Percentiles rank a stretch among this genome's conserved stretches.
phyloP scores from a whole-genome alignment of 2,888 invertebrate genomes.

The Drosophila acutilabella region DNA sequence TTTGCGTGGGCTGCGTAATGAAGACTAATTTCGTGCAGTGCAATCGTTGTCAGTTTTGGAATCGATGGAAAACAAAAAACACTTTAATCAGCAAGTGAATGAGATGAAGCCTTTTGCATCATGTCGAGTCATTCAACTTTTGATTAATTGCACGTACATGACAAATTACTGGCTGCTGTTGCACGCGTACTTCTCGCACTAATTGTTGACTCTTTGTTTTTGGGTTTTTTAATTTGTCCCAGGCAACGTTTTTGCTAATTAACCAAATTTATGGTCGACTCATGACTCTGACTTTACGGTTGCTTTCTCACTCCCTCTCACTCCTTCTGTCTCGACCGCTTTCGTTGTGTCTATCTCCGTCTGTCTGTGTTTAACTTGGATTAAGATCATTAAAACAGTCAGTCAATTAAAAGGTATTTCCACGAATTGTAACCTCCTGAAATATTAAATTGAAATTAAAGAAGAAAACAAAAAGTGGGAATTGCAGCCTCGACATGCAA shows the following conservation, averaged over 20 bases:
- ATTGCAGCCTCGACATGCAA: constrained; percentile 55
- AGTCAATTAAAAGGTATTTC: constrained; percentile 63
- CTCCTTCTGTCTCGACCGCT: constrained; percentile 3
- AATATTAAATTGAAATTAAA: constrained; percentile 5
- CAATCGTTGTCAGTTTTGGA: constrained; percentile 32
- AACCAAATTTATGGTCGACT: constrained; percentile 66
- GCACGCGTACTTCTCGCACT: constrained; percentile 41
- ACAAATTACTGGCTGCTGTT: constrained; percentile 64
- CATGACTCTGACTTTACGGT: constrained; percentile 29
- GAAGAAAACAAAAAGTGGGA: not conserved
- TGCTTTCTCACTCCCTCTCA: constrained; percentile 2
- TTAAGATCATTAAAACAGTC: constrained; percentile 38
- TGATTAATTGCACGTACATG: constrained; percentile 74
- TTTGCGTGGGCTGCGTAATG: constrained; percentile 38
- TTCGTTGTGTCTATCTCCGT: not conserved
- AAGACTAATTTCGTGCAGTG: constrained; percentile 59
- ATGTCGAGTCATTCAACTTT: constrained; percentile 68
- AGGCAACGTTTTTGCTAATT: constrained; percentile 66
- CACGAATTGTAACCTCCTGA: constrained; percentile 42
- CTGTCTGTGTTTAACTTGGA: constrained; percentile 33
- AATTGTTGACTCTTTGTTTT: constrained; percentile 47
- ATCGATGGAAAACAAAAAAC: constrained; percentile 48
- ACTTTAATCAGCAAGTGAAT: constrained; percentile 41
- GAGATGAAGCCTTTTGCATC: constrained; percentile 4
- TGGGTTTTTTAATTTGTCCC: constrained; percentile 50